Percentiles rank a stretch among this genome's conserved stretches.
Conservation (phyloP, 2,797 vertebrate species). For the Luscinia megarhynchos region DNA sequence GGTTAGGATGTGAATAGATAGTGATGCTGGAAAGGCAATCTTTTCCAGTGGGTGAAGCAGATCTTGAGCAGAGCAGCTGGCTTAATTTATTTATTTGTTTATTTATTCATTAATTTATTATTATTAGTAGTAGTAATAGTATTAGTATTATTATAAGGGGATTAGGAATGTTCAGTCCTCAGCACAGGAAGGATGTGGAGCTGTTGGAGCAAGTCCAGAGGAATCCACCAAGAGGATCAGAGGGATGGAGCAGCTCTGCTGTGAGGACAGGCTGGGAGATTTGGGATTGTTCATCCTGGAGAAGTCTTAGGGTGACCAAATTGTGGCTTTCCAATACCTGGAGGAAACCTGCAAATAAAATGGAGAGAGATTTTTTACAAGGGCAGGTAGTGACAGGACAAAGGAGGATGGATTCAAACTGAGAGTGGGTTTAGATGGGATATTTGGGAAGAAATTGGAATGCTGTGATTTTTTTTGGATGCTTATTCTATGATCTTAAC, state of each 20-base stretch:
- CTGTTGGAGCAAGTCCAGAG: background rate
- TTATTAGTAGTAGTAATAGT: too few species aligned
- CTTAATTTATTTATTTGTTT: background rate
- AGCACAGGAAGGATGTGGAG: background rate
- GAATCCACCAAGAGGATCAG: background rate
- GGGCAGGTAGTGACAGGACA: background rate
- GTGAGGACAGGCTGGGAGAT: background rate
- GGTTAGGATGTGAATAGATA: background rate
- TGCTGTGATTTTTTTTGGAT: background rate
- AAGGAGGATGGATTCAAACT: background rate
- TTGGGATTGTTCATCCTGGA: background rate
- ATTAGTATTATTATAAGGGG: too few species aligned
- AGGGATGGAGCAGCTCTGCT: background rate
- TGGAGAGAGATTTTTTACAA: background rate
- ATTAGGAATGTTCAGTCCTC: background rate
- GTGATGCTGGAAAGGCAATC: accelerated
- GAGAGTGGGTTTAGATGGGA: background rate
- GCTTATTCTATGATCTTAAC: background rate
- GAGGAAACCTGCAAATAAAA: background rate
- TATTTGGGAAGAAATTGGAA: too few species aligned
- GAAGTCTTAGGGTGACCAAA: background rate
- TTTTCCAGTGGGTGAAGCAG: background rate
- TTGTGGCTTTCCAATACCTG: accelerated
- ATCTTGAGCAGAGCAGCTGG: background rate
- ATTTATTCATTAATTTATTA: too few species aligned